These are phyloP conservation scores for Nettapus auritus DNA, from an alignment of 2,113 vertebrate species.

Conservation along the genomic window DNA sequence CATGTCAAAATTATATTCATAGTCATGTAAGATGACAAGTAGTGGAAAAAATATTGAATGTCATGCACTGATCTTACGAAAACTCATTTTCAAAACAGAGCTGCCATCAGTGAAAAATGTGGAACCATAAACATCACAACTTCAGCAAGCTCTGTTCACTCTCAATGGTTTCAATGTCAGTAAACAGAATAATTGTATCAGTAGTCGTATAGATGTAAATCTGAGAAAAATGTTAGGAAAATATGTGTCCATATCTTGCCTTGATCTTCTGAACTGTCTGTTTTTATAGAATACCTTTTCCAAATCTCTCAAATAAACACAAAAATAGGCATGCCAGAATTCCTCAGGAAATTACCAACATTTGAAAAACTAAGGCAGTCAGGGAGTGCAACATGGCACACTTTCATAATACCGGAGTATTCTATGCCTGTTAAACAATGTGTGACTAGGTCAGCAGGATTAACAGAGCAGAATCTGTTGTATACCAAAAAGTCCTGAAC, in stretches of 20 bases:
- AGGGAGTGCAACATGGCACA: neutral
- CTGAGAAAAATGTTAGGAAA: neutral
- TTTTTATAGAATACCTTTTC: neutral
- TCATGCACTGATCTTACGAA: neutral
- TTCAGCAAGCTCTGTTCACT: neutral
- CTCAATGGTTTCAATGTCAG: neutral
- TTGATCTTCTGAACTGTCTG: neutral
- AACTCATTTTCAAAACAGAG: neutral
- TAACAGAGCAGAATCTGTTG: neutral
- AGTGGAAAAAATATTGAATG: neutral
- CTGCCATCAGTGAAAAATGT: neutral
- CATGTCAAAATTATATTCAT: neutral
- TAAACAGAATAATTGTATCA: neutral
- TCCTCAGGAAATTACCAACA: neutral
- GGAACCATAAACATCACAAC: neutral
- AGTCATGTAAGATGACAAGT: neutral
- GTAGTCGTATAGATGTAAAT: neutral
- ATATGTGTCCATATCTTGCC: fast-evolving
- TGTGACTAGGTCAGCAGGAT: neutral
- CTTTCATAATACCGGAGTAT: neutral
- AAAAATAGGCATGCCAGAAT: neutral
- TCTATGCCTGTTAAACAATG: neutral
- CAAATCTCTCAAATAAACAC: neutral
- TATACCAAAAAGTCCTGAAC: neutral
- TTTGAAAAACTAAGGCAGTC: neutral